Base-by-base conservation (phyloP, 2,888 invertebrate species). In the Dynastes hyllus region DNA sequence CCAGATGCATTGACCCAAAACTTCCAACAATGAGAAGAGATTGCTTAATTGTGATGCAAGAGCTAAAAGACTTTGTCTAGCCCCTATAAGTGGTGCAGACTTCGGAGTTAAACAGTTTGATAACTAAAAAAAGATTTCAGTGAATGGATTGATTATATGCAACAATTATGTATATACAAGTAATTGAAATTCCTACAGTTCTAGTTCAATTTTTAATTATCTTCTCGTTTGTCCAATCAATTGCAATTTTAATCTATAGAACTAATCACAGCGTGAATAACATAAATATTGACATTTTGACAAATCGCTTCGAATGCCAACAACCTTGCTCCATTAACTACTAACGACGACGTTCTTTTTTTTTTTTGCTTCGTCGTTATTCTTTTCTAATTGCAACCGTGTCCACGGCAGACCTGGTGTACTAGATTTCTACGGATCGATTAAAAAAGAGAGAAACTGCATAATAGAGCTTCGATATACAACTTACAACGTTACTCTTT, bases 401-500 rank as follows among this genome's bases (percentile, higher is more conserved):
- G 58, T 73, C 58, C 58, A 58, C 58, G n/a, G 27, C 27, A 22
- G 11, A 45, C 45, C 50, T 9, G 37, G 32, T 37, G 73, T 73
- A 40, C 73, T 73, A 58, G 73, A 69, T 69, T 69, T 69, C 69
- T 69, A 73, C 40, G 73, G n/a, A 37, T 40, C 55, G 45, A 40
- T 22, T 16, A 73, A 73, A 73, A 51, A 58, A 73, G 73, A 61
- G 73, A 73, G 73, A 73, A 73, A 73, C 73, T 73, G 40, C 58
- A 58, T 58, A 73, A 73, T 58, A 58, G 40, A 29, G 29, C 27
- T 1, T n/a, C 65, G 40, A 37, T 53, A 55, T 70, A 45, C 45
- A 45, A 45, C 45, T 45, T 0, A 37, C 0, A 0, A 69, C 22
- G 6, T 32, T 29, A 16, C 53, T 70, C 55, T 73, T 58, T 58